Evolutionary conservation across 2,888 invertebrate genomes (phyloP).

Genomic region (Eristalis intricaria): DNA sequence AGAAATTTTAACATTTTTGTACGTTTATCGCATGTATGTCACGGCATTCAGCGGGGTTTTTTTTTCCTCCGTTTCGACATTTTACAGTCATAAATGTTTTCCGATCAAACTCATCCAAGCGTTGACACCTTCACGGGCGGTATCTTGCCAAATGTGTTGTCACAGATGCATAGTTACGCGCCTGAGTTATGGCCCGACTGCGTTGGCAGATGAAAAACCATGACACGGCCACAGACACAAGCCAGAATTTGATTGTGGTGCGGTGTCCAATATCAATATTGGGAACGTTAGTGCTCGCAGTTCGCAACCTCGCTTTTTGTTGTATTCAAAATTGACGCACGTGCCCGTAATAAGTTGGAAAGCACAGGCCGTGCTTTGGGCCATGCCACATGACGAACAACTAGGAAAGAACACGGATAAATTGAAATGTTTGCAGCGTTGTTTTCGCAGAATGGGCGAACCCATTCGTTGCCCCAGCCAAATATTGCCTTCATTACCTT

Average conservation of each 20-base stretch:
- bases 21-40: slow-evolving; percentile 24
- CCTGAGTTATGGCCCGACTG: slow-evolving; percentile 41
- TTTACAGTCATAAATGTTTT: slow-evolving; percentile 38
- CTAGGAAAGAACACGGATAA: slow-evolving; percentile 10
- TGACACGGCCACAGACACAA: slow-evolving; percentile 33
- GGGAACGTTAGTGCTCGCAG: neutral
- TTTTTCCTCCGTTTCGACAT: neutral
- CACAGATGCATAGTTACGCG: slow-evolving; percentile 24
- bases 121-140: neutral
- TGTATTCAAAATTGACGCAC: slow-evolving; percentile 40
- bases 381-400: slow-evolving; percentile 9
- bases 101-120: slow-evolving; percentile 28
- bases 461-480: slow-evolving; percentile 17
- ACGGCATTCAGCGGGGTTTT: neutral
- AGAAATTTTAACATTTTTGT: slow-evolving; percentile 29
- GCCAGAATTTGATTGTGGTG: neutral
- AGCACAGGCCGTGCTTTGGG: slow-evolving; percentile 28
- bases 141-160: slow-evolving; percentile 8
- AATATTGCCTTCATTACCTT: slow-evolving; percentile 25
- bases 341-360: slow-evolving; percentile 42
- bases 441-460: slow-evolving; percentile 15
- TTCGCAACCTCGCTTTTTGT: neutral
- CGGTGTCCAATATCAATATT: slow-evolving; percentile 37
- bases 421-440: slow-evolving; percentile 37
- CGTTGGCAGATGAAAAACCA: slow-evolving; percentile 16